Base-by-base conservation (phyloP, 2,888 invertebrate genomes). In the Creontiades dilutus region DNA sequence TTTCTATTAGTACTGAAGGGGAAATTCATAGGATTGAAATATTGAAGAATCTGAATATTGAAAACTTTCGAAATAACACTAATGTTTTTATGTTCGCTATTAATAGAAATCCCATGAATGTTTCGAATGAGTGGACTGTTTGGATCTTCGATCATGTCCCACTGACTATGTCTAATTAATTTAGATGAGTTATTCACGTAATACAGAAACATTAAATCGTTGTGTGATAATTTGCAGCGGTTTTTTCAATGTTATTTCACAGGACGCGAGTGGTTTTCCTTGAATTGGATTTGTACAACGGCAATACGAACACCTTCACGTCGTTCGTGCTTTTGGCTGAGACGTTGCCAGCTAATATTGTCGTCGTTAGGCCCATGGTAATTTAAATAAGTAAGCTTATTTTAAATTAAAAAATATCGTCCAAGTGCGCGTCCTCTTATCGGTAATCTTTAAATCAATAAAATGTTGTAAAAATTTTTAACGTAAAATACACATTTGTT, bases 231-330 rank as follows among this genome's bases (percentile, higher is more conserved):
- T 57, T n/a, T 16, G 16, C 11, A 13, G 11, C 12, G 11, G 57
- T 16, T 57, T 57, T 16, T 16, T 16, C 12, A 16, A 37, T 78
- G 1, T 2, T 16, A 5, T 7, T 4, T 78, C 37, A n/a, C 78
- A 82, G 82, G 27, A 82, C 82, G 48, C 13, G 82, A 46, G 48
- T 19, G 12, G 82, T 46, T 3, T 82, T 82, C n/a, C 23, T 48
- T 3, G 82, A 82, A 19, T 5, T 82, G 13, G 48, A 47, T n/a
- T 48, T 82, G 82, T 82, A 52, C 82, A 82, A 82, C 82, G 19
- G 47, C 82, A 46, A 82, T 47, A 5, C 48, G 23, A 82, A 82
- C 55, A 28, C 19, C n/a, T 82, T 82, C n/a, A 48, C 82, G 14
- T 46, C 82, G 14, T 52, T 82, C 7, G 48, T 48, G 12, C 12